Evolutionary conservation across 30 jellyfish, hydroid and myxozoan species (phyloP).

Genomic region (Pseudorhiza aurosa): DNA sequence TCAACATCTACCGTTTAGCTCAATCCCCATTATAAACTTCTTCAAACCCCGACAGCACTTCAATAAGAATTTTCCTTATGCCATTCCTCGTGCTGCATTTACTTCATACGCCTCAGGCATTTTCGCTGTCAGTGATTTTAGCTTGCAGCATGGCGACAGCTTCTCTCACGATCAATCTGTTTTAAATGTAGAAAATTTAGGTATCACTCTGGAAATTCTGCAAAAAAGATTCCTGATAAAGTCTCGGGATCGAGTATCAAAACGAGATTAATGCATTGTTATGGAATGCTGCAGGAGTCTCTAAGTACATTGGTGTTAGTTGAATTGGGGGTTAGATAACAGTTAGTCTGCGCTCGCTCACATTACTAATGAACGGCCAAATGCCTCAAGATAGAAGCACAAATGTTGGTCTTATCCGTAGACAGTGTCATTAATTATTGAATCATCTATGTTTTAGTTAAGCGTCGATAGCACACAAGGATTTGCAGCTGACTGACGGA

Average conservation of each 20-base stretch:
- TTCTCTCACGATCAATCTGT: no score
- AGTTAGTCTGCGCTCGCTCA: not conserved
- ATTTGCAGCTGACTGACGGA: not conserved
- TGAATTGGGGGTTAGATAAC: not conserved
- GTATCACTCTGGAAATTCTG: no score
- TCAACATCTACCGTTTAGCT: no score
- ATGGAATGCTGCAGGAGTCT: not conserved
- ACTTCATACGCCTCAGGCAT: no score
- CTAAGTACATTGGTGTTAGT: not conserved
- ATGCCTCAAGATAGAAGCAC: not conserved
- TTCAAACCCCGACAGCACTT: no score
- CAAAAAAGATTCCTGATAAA: no score
- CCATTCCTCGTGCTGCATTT: no score
- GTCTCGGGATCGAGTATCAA: not conserved
- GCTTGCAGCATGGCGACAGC: no score
- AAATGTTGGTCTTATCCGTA: not conserved
- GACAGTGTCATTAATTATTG: not conserved
- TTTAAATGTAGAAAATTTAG: no score
- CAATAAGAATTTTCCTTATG: no score
- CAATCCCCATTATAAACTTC: no score
- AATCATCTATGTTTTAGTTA: not conserved
- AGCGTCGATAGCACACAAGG: not conserved
- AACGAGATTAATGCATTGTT: not conserved
- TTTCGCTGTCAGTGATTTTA: no score
- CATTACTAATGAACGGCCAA: not conserved